phyloP scores from a whole-genome alignment of 2,888 invertebrate genomes.

The Aspidiotus rigidus region DNA sequence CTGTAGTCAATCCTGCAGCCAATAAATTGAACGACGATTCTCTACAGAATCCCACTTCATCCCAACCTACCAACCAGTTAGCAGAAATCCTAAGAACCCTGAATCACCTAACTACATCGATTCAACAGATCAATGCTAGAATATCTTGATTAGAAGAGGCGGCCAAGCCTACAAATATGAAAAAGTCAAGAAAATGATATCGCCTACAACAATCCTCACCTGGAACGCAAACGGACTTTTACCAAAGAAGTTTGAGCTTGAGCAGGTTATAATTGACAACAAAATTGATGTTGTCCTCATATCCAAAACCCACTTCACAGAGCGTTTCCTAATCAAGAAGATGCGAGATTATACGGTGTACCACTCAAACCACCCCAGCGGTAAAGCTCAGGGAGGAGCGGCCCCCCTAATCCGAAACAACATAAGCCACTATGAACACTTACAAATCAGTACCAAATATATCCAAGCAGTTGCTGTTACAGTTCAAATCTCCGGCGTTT shows the following conservation, averaged over 20 bases:
- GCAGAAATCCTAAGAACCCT: not conserved
- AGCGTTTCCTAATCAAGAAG: constrained; percentile 1
- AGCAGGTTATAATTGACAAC: not conserved
- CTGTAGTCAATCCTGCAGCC: not conserved
- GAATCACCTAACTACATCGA: not conserved
- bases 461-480: constrained; percentile 3
- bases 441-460: not conserved
- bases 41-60: not conserved
- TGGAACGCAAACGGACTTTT: not conserved
- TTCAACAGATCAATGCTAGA: not conserved
- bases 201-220: not conserved
- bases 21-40: not conserved
- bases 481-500: not conserved
- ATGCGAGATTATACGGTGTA: not conserved
- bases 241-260: not conserved
- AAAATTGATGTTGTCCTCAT: not conserved
- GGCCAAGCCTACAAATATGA: not conserved
- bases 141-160: not conserved
- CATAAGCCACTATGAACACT: constrained; percentile 1
- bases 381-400: constrained; percentile 2
- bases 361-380: constrained; percentile 4
- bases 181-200: not conserved
- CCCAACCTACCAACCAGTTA: not conserved
- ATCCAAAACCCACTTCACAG: not conserved
- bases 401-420: constrained; percentile 1